phyloP scores from a whole-genome alignment of 1,140 invertebrate genomes.

The Cotesia chilonis region DNA sequence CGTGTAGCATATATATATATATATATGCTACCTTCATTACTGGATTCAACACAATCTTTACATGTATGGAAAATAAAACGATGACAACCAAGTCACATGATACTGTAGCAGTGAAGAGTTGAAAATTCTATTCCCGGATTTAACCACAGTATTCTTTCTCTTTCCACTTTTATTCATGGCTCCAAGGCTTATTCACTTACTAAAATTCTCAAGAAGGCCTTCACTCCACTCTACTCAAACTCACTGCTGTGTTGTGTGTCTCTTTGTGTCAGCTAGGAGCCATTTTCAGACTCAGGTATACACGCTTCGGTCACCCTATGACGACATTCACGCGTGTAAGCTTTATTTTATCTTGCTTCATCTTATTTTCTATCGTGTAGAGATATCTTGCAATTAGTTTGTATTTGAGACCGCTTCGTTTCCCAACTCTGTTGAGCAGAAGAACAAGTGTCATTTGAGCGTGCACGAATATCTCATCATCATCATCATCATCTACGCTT shows the following conservation, averaged over 20 bases:
- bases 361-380: constrained; percentile 34
- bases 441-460: constrained; percentile 29
- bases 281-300: constrained; percentile 50
- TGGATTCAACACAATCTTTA: constrained; percentile 6
- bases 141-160: constrained; percentile 26
- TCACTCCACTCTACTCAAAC: constrained; percentile 2
- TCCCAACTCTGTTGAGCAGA: constrained; percentile 23
- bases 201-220: constrained; percentile 45
- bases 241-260: constrained; percentile 29
- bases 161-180: constrained; percentile 32
- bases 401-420: constrained; percentile 1
- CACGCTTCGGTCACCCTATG: constrained; percentile 35
- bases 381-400: not conserved
- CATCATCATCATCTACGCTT: not conserved
- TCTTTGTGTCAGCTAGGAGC: constrained; percentile 47
- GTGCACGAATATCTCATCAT: not conserved
- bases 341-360: constrained; percentile 11
- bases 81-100: constrained; percentile 43
- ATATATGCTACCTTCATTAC: no score
- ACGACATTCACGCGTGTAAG: constrained; percentile 22
- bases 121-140: constrained; percentile 46
- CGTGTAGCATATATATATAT: not conserved
- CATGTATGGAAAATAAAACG: constrained; percentile 50
- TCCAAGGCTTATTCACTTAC: constrained; percentile 23
- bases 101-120: constrained; percentile 33